A percentile compares a stretch with the other conserved stretches of the same genome.
Conservation (phyloP, 2,888 invertebrate species). For the Thecophora atra region DNA sequence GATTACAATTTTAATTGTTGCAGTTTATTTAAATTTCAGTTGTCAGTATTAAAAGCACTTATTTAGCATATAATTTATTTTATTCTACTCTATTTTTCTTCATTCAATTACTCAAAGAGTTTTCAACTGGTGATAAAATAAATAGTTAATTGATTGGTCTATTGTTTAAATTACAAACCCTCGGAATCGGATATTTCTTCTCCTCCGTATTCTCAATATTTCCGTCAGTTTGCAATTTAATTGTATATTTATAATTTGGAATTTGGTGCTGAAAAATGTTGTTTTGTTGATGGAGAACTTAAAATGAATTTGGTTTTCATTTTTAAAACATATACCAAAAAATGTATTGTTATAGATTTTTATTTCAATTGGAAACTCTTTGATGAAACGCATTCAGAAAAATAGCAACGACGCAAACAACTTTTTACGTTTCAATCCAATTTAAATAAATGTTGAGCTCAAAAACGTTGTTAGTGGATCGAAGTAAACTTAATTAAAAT, state of each 20-base stretch:
- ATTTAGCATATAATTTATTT: no score
- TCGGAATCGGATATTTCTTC: constrained; percentile 3
- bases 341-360: constrained; percentile 27
- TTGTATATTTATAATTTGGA: constrained; percentile 22
- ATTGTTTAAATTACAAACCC: constrained; percentile 44
- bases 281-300: constrained; percentile 37
- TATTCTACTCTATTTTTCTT: no score
- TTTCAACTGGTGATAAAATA: neutral
- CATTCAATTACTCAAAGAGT: neutral
- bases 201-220: no score
- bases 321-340: constrained; percentile 46
- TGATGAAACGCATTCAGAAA: neutral
- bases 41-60: no score
- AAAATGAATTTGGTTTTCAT: constrained; percentile 33
- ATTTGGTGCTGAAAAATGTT: constrained; percentile 48
- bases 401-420: constrained; percentile 27
- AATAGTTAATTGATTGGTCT: constrained; percentile 45
- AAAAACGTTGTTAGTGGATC: no score
- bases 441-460: no score
- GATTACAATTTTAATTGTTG: no score
- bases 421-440: constrained; percentile 16
- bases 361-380: neutral
- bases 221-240: constrained; percentile 28
- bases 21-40: no score
- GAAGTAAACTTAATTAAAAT: no score